Conservation (phyloP, 1,140 invertebrate genomes). For the Drosophila hydei region DNA sequence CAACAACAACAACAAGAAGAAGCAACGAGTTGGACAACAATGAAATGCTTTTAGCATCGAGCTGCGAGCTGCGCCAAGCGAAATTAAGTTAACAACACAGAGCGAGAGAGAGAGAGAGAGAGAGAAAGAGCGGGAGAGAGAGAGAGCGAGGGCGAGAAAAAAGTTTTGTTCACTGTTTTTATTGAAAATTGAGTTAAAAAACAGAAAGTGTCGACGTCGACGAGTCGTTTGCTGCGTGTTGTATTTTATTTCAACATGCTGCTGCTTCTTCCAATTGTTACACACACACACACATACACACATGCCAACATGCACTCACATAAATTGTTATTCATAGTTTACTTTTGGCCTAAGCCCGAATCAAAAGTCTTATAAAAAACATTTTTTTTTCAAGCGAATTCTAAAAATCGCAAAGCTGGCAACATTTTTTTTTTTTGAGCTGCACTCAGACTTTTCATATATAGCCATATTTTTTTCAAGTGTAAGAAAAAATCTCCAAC, state of each 20-base stretch:
- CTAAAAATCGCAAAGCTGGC: neutral
- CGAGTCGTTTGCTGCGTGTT: conserved; percentile 44
- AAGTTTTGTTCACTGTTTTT: conserved; percentile 74
- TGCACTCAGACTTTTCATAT: neutral
- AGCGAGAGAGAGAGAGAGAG: conserved; percentile 18
- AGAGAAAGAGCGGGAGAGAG: conserved; percentile 18
- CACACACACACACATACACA: neutral
- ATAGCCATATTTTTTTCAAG: neutral
- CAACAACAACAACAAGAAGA: conserved; percentile 28
- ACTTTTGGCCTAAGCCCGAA: neutral
- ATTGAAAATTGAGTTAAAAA: conserved; percentile 78
- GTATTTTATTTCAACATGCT: conserved; percentile 42
- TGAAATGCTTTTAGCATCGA: conserved; percentile 77
- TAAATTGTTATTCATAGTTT: conserved; percentile 10
- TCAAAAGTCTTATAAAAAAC: neutral
- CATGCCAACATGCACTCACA: neutral
- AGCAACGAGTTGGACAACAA: conserved; percentile 71
- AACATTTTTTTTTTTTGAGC: neutral
- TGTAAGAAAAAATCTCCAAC: too few relatives aligned
- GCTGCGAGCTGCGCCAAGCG: conserved; percentile 53
- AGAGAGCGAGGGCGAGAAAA: conserved; percentile 15
- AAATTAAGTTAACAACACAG: conserved; percentile 79
- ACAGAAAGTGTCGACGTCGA: conserved; percentile 68
- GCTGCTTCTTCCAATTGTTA: conserved; percentile 26
- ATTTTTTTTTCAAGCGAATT: neutral